These are phyloP conservation scores for Meteorus cinctellus DNA, from an alignment of 2,888 invertebrate genomes.

Conservation along the genomic window DNA sequence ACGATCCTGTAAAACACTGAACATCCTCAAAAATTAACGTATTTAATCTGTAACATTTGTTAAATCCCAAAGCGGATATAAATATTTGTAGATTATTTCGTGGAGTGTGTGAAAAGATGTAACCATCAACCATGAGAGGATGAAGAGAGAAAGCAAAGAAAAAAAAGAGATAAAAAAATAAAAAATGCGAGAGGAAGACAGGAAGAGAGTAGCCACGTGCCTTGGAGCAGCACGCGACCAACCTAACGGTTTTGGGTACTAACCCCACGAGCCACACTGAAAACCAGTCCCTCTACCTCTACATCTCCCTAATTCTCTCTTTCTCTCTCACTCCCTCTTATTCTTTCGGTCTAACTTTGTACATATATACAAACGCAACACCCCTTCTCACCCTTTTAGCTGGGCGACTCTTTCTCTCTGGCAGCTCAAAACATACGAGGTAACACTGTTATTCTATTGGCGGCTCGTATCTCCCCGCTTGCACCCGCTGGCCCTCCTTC, in stretches of 20 bases:
- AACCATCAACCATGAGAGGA: neutral
- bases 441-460: constrained; percentile 71
- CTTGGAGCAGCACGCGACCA: constrained; percentile 70
- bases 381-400: constrained; percentile 64
- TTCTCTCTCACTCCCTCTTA: constrained; percentile 39
- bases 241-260: constrained; percentile 71
- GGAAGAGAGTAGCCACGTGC: constrained; percentile 68
- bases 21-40: too few species aligned
- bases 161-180: constrained; percentile 10
- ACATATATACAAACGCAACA: constrained; percentile 40
- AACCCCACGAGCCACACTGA: constrained; percentile 61
- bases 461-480: constrained; percentile 57
- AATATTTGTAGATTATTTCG: neutral
- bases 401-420: constrained; percentile 46
- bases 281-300: constrained; percentile 64
- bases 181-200: constrained; percentile 50
- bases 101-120: neutral
- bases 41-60: neutral
- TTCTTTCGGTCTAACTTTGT: constrained; percentile 34
- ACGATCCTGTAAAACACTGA: too few species aligned
- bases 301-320: constrained; percentile 43
- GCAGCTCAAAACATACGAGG: constrained; percentile 64
- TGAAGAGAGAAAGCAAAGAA: constrained; percentile 12
- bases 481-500: constrained; percentile 54
- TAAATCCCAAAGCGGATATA: neutral